phyloP scores from a whole-genome alignment of 2,113 vertebrate genomes.

The Trogon surrucura region DNA sequence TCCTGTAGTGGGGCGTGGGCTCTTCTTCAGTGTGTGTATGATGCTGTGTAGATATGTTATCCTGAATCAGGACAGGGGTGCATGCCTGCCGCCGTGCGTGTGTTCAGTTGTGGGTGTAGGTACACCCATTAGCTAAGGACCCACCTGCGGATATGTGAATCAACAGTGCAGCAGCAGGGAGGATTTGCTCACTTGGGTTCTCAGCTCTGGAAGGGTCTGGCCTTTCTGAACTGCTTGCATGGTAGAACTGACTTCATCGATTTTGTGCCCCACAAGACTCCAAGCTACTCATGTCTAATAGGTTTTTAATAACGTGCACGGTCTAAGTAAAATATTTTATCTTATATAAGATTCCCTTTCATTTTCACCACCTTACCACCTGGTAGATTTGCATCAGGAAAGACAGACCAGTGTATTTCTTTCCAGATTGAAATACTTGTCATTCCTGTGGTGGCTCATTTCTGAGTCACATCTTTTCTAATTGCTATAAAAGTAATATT shows the following conservation, averaged over 20 bases:
- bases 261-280: not conserved
- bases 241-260: rapidly evolving
- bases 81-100: not conserved
- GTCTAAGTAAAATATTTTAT: not conserved
- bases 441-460: slow-evolving; percentile 13
- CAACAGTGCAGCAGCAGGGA: not conserved
- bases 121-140: not conserved
- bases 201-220: not conserved
- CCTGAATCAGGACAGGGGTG: not conserved
- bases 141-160: not conserved
- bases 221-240: not conserved
- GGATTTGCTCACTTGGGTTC: not conserved
- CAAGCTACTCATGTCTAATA: not conserved
- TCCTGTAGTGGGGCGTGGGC: rapidly evolving
- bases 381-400: not conserved
- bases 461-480: slow-evolving; percentile 39
- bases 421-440: slow-evolving; percentile 6
- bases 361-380: not conserved
- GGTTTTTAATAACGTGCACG: not conserved
- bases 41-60: not conserved
- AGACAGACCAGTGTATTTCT: not conserved
- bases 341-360: not conserved
- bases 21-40: not conserved
- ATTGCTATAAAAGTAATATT: not conserved
- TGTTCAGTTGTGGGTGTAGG: not conserved